A percentile compares a stretch with the other conserved stretches of the same genome.
Evolutionary conservation across 2,113 vertebrate species (phyloP).

Genomic region (Sialia sialis): DNA sequence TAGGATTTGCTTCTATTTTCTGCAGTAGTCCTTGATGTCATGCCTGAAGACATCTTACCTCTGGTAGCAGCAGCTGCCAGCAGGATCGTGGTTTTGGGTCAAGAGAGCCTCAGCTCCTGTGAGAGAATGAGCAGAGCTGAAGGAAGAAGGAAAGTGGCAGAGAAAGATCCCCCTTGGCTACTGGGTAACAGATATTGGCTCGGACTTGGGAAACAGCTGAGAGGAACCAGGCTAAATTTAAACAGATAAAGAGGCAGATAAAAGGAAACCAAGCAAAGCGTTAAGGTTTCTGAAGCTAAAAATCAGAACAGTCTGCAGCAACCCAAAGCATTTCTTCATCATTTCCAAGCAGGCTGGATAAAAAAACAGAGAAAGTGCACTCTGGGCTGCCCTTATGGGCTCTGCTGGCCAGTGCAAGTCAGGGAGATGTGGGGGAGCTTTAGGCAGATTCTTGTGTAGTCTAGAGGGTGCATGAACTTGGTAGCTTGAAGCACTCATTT

Average conservation of each 20-base stretch:
- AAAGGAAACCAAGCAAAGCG: conserved; percentile 52
- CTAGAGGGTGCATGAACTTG: background rate
- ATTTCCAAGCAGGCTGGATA: background rate
- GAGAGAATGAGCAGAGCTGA: conserved; percentile 32
- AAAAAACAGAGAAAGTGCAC: background rate
- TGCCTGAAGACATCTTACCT: conserved; percentile 55
- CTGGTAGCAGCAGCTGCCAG: conserved; percentile 41
- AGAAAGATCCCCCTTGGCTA: conserved; percentile 31
- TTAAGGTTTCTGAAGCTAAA: conserved; percentile 52
- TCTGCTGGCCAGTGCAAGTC: background rate
- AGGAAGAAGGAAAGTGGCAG: conserved; percentile 26
- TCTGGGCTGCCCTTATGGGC: background rate
- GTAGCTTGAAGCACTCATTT: background rate
- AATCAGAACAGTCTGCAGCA: background rate
- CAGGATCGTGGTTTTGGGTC: conserved; percentile 16
- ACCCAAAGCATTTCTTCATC: background rate
- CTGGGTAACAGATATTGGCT: conserved; percentile 61
- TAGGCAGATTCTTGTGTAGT: background rate
- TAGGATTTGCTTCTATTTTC: conserved; percentile 57
- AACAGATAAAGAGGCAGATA: conserved; percentile 61
- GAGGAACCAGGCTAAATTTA: conserved; percentile 61
- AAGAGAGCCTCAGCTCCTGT: background rate
- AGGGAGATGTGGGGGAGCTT: background rate
- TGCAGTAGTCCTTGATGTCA: conserved; percentile 10
- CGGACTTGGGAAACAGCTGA: background rate